phyloP scores from a whole-genome alignment of 2,797 vertebrate genomes.

The Ispidina lecontei region DNA sequence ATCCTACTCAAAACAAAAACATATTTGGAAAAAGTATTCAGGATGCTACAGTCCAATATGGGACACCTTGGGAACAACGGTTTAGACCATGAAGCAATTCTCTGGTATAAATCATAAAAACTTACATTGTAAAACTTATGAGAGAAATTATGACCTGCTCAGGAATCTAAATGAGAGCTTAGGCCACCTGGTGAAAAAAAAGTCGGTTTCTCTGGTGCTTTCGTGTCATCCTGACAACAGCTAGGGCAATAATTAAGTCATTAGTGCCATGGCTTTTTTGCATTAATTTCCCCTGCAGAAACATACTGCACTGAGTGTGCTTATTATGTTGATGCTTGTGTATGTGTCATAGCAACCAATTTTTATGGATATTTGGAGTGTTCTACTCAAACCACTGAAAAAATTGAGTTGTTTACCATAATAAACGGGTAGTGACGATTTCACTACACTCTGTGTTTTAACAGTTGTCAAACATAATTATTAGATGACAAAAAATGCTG shows the following conservation, averaged over 20 bases:
- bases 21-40: background rate
- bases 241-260: constrained; percentile 9
- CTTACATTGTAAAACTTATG: background rate
- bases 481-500: constrained; percentile 7
- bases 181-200: background rate
- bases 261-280: background rate
- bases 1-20: background rate
- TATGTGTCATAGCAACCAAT: background rate
- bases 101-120: background rate
- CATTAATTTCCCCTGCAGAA: background rate
- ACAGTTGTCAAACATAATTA: constrained; percentile 29
- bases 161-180: background rate
- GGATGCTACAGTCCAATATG: background rate
- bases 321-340: background rate
- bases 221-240: background rate
- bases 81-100: background rate
- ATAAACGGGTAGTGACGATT: constrained; percentile 13
- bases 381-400: constrained; percentile 34
- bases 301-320: background rate
- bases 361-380: background rate
- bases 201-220: background rate
- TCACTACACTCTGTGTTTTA: constrained; percentile 1
- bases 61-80: background rate
- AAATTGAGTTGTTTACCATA: background rate
- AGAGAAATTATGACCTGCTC: background rate